phyloP scores from a whole-genome alignment of 2,113 vertebrate genomes.

The Raja brachyura region DNA sequence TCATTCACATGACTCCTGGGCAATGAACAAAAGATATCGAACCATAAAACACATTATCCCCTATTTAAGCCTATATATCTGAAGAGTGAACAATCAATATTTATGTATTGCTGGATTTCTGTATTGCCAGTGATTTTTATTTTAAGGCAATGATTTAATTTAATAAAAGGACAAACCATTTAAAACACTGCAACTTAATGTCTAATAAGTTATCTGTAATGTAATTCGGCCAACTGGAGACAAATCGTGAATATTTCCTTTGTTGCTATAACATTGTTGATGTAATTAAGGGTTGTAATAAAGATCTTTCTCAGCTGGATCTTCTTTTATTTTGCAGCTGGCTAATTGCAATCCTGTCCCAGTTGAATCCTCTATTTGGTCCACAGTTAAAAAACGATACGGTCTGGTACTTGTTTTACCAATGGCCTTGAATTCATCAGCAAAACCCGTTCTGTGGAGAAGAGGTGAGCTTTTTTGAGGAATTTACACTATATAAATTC shows the following conservation, averaged over 20 bases:
- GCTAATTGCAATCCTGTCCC: conserved; percentile 93
- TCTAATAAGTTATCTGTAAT: not conserved
- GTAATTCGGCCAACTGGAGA: not conserved
- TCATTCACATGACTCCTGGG: not conserved
- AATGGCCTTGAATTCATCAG: conserved; percentile 67
- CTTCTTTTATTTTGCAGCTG: conserved; percentile 63
- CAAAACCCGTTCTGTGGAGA: conserved; percentile 36
- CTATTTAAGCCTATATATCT: too few species aligned
- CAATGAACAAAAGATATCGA: not conserved
- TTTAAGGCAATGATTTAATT: not conserved
- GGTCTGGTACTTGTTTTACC: conserved; percentile 77
- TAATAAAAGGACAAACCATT: too few species aligned
- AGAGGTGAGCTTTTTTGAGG: conserved; percentile 52
- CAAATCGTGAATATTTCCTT: not conserved
- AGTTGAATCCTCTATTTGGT: conserved; percentile 91
- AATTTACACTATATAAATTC: conserved; percentile 42
- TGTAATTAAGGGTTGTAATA: not conserved
- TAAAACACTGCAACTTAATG: not conserved
- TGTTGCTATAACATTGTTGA: not conserved
- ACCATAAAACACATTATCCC: too few species aligned
- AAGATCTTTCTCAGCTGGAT: not conserved
- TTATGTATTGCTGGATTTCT: not conserved
- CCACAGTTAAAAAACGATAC: conserved; percentile 72
- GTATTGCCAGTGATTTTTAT: not conserved
- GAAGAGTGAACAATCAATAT: not conserved